A percentile compares a stretch with the other conserved stretches of the same genome.
These are phyloP conservation scores for Cryptus viduatorius DNA, from an alignment of 2,888 invertebrate genomes.

Conservation along the genomic window DNA sequence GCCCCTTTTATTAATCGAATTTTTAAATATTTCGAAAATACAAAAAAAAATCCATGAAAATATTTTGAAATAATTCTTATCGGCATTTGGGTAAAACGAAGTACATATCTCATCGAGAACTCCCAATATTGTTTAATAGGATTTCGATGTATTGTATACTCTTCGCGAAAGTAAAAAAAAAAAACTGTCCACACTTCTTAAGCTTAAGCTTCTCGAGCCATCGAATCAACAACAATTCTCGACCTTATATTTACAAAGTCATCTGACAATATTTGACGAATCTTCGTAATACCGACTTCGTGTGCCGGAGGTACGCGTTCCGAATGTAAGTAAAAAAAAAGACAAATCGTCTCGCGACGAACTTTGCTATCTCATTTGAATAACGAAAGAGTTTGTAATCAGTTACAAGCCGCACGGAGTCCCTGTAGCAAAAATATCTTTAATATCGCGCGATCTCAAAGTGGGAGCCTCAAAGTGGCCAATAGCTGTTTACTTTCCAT, in stretches of 20 bases:
- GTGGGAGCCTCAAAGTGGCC: not conserved
- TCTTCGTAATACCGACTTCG: not conserved
- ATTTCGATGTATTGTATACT: not conserved
- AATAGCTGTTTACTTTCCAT: not conserved
- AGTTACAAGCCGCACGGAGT: not conserved
- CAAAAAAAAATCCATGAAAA: too few species aligned
- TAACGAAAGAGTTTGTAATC: not conserved
- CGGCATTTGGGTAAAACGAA: not conserved
- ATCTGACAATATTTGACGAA: not conserved
- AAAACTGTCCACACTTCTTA: not conserved
- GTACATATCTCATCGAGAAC: not conserved
- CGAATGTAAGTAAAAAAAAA: not conserved
- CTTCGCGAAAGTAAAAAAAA: not conserved
- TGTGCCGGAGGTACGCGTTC: not conserved
- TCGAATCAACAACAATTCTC: not conserved
- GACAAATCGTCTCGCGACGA: not conserved
- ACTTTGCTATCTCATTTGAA: not conserved
- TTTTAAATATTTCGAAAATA: not conserved
- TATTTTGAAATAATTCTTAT: too few species aligned
- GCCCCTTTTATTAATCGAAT: not conserved
- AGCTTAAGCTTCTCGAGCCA: not conserved
- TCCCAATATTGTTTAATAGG: not conserved
- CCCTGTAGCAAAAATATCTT: not conserved
- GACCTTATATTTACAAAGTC: slow-evolving; percentile 3
- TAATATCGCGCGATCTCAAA: not conserved